Conservation (phyloP, 2,113 vertebrate species). For the Hyperopisus bebe region DNA sequence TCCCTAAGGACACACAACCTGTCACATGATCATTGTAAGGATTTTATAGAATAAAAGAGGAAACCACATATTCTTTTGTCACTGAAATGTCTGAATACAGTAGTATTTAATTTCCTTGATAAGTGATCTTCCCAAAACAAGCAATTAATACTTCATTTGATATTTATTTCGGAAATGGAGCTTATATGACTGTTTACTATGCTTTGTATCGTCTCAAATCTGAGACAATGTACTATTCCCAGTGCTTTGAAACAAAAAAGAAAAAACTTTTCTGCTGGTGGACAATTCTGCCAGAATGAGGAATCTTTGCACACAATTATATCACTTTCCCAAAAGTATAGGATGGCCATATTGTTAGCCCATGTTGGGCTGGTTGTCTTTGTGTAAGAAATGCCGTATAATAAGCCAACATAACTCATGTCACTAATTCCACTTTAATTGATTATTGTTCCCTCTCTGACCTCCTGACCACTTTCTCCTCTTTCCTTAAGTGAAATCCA, state of each 20-base stretch:
- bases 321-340: constrained; percentile 22
- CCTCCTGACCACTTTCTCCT: constrained; percentile 43
- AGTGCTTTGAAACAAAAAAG: constrained; percentile 42
- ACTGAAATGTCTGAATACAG: constrained; percentile 38
- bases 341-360: constrained; percentile 10
- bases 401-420: constrained; percentile 49
- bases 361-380: neutral
- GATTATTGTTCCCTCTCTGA: constrained; percentile 45
- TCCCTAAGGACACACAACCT: neutral
- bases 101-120: constrained; percentile 58
- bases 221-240: constrained; percentile 18
- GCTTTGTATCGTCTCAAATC: constrained; percentile 42
- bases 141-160: constrained; percentile 64
- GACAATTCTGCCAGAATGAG: constrained; percentile 9
- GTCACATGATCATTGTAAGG: neutral
- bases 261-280: constrained; percentile 37
- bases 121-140: constrained; percentile 45
- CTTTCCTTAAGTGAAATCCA: constrained; percentile 46
- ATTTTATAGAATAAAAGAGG: constrained; percentile 36
- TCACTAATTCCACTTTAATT: constrained; percentile 51
- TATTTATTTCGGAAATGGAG: constrained; percentile 51
- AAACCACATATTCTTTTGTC: constrained; percentile 40
- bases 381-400: constrained; percentile 1
- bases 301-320: constrained; percentile 32
- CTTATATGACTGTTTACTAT: constrained; percentile 39